A percentile compares a stretch with the other conserved stretches of the same genome.
Conservation (phyloP, 1,140 invertebrate genomes). For the Geopemphigus sp. region DNA sequence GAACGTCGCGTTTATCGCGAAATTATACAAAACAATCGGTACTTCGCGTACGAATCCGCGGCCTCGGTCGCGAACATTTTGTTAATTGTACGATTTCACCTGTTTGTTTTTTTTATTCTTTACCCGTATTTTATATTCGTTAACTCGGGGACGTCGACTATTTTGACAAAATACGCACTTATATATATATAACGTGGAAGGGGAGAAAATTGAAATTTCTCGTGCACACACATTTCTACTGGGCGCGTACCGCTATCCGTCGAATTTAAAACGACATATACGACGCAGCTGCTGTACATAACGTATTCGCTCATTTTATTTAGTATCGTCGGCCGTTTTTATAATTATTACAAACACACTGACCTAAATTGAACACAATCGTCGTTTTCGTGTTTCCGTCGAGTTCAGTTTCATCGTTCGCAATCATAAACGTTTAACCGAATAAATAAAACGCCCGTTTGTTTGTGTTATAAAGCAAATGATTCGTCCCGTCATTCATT, state of each 20-base stretch:
- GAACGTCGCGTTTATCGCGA: background rate
- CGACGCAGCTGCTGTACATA: too few relatives aligned
- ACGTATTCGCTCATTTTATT: too few relatives aligned
- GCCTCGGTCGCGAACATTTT: background rate
- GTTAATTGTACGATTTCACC: background rate
- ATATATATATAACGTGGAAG: background rate
- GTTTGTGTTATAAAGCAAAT: too few relatives aligned
- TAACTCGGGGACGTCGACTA: background rate
- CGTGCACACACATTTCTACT: background rate
- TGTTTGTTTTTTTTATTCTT: background rate
- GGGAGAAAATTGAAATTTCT: background rate
- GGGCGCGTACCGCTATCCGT: too few relatives aligned
- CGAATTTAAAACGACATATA: too few relatives aligned
- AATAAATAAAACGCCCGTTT: too few relatives aligned
- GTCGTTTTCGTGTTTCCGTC: background rate
- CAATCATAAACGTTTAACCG: background rate
- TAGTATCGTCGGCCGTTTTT: background rate
- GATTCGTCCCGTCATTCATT: too few relatives aligned
- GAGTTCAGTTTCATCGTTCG: background rate
- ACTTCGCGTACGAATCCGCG: background rate
- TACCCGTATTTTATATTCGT: background rate
- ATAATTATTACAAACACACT: background rate
- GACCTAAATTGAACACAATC: background rate
- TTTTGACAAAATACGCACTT: background rate
- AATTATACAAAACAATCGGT: conserved; percentile 17